Base-by-base conservation (phyloP, 2,888 invertebrate genomes). In the Philaethria dido region DNA sequence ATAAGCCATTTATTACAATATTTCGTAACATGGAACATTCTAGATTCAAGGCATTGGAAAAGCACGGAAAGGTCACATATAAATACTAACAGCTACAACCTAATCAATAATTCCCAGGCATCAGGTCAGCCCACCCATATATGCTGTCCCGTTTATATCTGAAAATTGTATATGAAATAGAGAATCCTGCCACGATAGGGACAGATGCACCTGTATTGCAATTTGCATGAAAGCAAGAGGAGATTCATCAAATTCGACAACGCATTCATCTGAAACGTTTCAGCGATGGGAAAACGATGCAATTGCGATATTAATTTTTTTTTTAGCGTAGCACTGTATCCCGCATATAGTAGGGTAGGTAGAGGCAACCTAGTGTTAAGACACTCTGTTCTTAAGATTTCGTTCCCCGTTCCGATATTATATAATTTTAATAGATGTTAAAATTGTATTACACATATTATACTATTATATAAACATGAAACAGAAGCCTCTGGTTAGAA, bases 1-100 rank as follows among this genome's bases (percentile, higher is more conserved):
- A 39, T 39, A 39, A 39, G 13, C 2, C 13, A 11, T 39, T 13
- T 39, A 39, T 39, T 39, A 39, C 13, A 13, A 39, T 13, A 39
- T 13, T 11, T 39, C 13, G 13, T 39, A 13, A 39, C 39, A 39
- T 13, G 13, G 39, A 39, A 39, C 14, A 20, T 50, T 50, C 9
- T 50, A 29, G 3, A 50, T 29, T 16, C 50, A n/a, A 25, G 8
- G 29, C 50, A 42, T 42, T 39, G 20, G 3, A 22, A 55, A 55
- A 39, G 55, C 18, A 39, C 20, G 5, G n/a, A 57, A 57, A 57
- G 55, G 55, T 57, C 55, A 57, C 20, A n/a, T 57, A 57, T 42
- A 42, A 57, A 39, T 57, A 55, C 25, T 39, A 39, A 14, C 18
- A 55, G 55, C 16, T 33, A 18, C 13, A 22, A 5, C 5, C 39